Base-by-base conservation (phyloP, 2,797 vertebrate genomes). In the Nothura maculosa region DNA sequence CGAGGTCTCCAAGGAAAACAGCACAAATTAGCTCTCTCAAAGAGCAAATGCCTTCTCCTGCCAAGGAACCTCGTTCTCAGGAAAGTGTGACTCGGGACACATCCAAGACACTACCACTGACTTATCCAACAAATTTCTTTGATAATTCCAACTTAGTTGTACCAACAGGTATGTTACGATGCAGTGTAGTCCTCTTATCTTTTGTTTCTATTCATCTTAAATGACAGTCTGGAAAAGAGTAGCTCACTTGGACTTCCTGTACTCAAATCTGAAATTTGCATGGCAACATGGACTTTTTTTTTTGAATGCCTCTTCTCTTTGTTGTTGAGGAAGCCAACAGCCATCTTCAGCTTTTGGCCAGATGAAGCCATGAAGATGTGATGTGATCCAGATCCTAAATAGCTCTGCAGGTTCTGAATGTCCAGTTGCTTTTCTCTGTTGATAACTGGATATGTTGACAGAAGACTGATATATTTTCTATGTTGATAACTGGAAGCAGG, bases 121-220 rank as follows among this genome's bases (percentile, higher is more conserved):
- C 81, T 42, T 82, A 30, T 83, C 96, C 97, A 34, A 78, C 92
- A 25, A 94, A 75, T 50, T 97, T 98, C 75, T 98, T 98, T 60
- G 98, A 98, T 93, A 98, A 97, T 92, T 98, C 98, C 1, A 48
- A 28, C 38, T 88, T 98, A 86, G 96, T 93, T 73, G 66, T 87
- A 30, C 89, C 66, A 52, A 77, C 93, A 92, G 98, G 98, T 98
- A 85, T 0, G 66, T 94, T 47, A 73, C n/a, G n/a, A n/a, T 2
- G 16, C 9, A 30, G 7, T 55, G n/a, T 9, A 36, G 3, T 3
- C 42, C 42, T 43, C 42, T 43, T 43, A 43, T 43, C 17, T 43
- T 43, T 43, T 43, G 42, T 43, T 43, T 6, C 42, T 43, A 43
- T 43, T 43, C 17, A 43, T 43, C 42, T 43, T 43, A 43, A 43